Base-by-base conservation (phyloP, 2,797 vertebrate species). In the Gila robusta region DNA sequence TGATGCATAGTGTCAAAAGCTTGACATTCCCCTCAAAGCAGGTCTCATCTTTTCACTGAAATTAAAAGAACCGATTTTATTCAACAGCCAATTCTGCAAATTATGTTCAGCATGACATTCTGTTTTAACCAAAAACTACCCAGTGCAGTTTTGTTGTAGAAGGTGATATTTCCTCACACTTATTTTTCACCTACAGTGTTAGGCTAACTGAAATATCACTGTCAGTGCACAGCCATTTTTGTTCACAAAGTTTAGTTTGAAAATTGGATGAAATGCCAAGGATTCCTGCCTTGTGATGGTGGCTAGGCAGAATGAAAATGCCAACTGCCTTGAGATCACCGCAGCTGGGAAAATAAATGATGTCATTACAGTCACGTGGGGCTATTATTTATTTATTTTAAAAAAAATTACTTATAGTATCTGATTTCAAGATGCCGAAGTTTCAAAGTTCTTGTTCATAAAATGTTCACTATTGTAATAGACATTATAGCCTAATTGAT, bases 141-240 rank as follows among this genome's bases (percentile, higher is more conserved):
- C 54, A 0, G 1, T 79, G 47, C 2, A 4, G 41, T 49, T 62
- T 32, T 54, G 72, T 81, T 17, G 14, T 32, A 79, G 84, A 78
- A 39, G 79, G 37, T 89, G 89, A 86, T 71, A 86, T 90, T 87
- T 83, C 86, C 35, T 79, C 64, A 35, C 14, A 17, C 47, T 72
- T 54, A 74, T 59, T 37, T 72, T 79, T 70, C 54, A 77, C 82
- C 74, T 59, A 54, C 62, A 67, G 47, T 23, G 56, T 82, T 81
- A 79, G 41, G 73, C 71, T 74, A 81, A 80, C 49, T 87, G 71
- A 82, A 87, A 83, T 85, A 78, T 79, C 56, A 52, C 41, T 74
- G 74, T 74, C 81, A 84, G 26, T 1, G 44, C 49, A n/a, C 19
- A 6, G 37, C 35, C 49, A 23, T 73, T 66, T 71, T 35, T 70